Percentiles rank a stretch among this genome's conserved stretches.
Conservation (phyloP, 2,888 invertebrate species). For the Atherix ibis region DNA sequence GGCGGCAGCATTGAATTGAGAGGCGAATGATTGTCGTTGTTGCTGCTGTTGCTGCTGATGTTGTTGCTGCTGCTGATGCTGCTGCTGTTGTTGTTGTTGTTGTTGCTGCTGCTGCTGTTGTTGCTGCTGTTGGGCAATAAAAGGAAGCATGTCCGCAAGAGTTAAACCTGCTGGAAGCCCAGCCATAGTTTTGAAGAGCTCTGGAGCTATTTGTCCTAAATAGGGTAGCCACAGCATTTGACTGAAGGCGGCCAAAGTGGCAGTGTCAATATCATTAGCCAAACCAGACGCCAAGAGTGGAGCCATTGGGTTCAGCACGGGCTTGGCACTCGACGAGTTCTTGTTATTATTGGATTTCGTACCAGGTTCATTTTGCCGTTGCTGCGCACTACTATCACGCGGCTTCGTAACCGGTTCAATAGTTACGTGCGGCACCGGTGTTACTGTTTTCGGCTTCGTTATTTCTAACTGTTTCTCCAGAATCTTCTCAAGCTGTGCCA, state of each 20-base stretch:
- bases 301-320: slow-evolving; percentile 8
- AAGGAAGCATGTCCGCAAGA: slow-evolving; percentile 20
- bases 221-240: slow-evolving; percentile 65
- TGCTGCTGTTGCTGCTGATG: slow-evolving; percentile 10
- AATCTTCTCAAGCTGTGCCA: slow-evolving; percentile 54
- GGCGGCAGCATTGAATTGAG: slow-evolving; percentile 6
- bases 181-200: slow-evolving; percentile 34
- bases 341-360: slow-evolving; percentile 2
- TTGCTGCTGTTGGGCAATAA: slow-evolving; percentile 26
- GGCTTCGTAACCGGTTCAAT: slow-evolving; percentile 16
- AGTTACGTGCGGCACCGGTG: slow-evolving; percentile 13
- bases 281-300: slow-evolving; percentile 25
- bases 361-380: slow-evolving; percentile 8
- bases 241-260: slow-evolving; percentile 50
- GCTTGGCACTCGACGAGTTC: too few relatives aligned
- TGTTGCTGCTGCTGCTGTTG: slow-evolving; percentile 12
- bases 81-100: slow-evolving; percentile 9
- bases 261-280: slow-evolving; percentile 50
- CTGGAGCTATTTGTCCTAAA: slow-evolving; percentile 31
- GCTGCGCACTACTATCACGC: slow-evolving; percentile 9
- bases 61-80: too few relatives aligned
- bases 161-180: slow-evolving; percentile 17
- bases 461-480: slow-evolving; percentile 37
- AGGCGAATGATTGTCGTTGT: slow-evolving; percentile 8
- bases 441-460: slow-evolving; percentile 20